A percentile compares a stretch with the other conserved stretches of the same genome.
phyloP scores from a whole-genome alignment of 1,140 invertebrate species.

The Aphelinus atriplicis region DNA sequence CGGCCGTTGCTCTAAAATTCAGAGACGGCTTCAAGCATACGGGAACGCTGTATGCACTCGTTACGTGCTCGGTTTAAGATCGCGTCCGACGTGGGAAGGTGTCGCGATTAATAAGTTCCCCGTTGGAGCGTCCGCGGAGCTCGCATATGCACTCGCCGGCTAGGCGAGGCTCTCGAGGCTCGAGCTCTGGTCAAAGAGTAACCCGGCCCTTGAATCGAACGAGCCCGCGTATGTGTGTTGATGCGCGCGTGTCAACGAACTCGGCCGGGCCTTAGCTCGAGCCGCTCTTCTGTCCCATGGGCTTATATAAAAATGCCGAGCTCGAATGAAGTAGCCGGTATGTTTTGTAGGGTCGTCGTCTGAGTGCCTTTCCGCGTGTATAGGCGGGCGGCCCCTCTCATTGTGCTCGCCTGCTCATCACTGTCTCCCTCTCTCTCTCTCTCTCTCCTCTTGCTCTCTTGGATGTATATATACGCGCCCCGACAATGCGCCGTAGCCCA shows the following conservation, averaged over 20 bases:
- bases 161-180: too few species aligned
- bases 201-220: too few species aligned
- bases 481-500: not conserved
- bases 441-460: not conserved
- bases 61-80: too few species aligned
- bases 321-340: constrained; percentile 2
- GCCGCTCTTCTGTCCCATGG: not conserved
- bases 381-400: not conserved
- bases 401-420: not conserved
- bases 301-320: constrained; percentile 5
- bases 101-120: too few species aligned
- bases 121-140: too few species aligned
- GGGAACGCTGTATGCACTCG: too few species aligned
- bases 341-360: constrained; percentile 10
- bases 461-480: not conserved
- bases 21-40: too few species aligned
- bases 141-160: too few species aligned
- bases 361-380: constrained; percentile 10
- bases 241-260: constrained; percentile 2
- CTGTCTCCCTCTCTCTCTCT: not conserved
- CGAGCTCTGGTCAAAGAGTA: too few species aligned
- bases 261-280: not conserved
- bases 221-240: too few species aligned
- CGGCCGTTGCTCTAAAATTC: too few species aligned
- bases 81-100: too few species aligned